Conservation (phyloP, 2,888 invertebrate species). For the Perizoma flavofasciatum region DNA sequence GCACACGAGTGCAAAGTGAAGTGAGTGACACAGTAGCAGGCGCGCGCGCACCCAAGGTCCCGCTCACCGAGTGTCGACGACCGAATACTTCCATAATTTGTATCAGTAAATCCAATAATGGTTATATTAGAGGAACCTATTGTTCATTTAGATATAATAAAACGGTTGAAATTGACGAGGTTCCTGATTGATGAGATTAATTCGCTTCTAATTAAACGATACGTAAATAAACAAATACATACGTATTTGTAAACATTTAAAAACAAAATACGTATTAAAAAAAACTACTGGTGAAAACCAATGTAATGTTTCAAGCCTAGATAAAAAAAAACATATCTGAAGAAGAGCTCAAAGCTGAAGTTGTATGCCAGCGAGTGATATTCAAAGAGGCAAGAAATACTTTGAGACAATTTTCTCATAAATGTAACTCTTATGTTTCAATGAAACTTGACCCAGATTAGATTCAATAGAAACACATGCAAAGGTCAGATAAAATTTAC, state of each 20-base stretch:
- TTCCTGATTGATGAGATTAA: slow-evolving; percentile 9
- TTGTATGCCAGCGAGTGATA: no score
- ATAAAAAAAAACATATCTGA: no score
- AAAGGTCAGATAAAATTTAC: slow-evolving; percentile 55
- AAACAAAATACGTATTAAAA: no score
- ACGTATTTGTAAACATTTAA: no score
- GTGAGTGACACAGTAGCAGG: slow-evolving; percentile 61
- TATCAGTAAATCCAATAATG: slow-evolving; percentile 29
- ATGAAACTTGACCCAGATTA: slow-evolving; percentile 57
- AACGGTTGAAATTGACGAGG: slow-evolving; percentile 2
- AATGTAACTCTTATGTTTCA: slow-evolving; percentile 5
- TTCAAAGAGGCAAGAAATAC: no score
- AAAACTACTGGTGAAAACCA: no score
- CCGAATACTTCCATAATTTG: slow-evolving; percentile 44
- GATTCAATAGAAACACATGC: slow-evolving; percentile 46
- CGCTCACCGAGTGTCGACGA: slow-evolving; percentile 59
- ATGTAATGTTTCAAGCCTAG: no score
- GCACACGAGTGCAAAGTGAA: slow-evolving; percentile 29
- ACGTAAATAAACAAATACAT: not conserved
- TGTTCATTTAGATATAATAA: slow-evolving; percentile 14
- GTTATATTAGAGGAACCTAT: slow-evolving; percentile 3
- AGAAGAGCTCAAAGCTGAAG: no score
- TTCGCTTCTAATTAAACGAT: slow-evolving; percentile 10
- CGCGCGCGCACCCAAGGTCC: slow-evolving; percentile 55
- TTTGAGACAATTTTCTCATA: not conserved